Percentiles rank a stretch among this genome's conserved stretches.
phyloP scores from a whole-genome alignment of 92 coral and sea anemone species.

The Montipora capitata region DNA sequence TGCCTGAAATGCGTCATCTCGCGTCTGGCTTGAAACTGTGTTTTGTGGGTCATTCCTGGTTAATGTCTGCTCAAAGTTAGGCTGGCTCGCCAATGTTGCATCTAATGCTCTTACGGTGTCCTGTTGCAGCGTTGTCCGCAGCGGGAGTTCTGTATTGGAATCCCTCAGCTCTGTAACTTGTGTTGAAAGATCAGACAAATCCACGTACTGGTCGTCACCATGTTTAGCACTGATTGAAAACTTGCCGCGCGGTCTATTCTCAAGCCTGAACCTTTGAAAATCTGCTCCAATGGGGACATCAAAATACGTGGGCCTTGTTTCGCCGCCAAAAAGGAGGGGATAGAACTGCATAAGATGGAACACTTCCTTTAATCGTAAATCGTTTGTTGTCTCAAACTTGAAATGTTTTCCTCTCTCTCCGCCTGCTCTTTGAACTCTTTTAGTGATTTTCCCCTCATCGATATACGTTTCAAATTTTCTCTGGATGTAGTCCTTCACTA shows the following conservation, averaged over 20 bases:
- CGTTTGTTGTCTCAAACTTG: slow-evolving; percentile 12
- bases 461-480: no score
- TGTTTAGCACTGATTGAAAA: slow-evolving; percentile 13
- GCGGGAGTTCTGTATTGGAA: neutral
- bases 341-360: slow-evolving; percentile 48
- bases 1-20: slow-evolving; percentile 42
- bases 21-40: neutral
- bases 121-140: neutral
- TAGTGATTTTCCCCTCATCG: neutral
- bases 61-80: slow-evolving; percentile 3
- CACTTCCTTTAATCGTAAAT: slow-evolving; percentile 33
- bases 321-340: slow-evolving; percentile 41
- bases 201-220: neutral
- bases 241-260: slow-evolving; percentile 9
- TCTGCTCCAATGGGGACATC: slow-evolving; percentile 43
- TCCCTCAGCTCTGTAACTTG: slow-evolving; percentile 6
- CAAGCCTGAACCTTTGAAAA: slow-evolving; percentile 22
- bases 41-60: neutral
- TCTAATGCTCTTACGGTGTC: slow-evolving; percentile 6
- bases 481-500: neutral
- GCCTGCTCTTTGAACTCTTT: slow-evolving; percentile 5
- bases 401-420: slow-evolving; percentile 33
- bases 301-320: slow-evolving; percentile 37
- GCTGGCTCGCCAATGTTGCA: slow-evolving; percentile 27
- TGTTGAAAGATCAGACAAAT: slow-evolving; percentile 7